Evolutionary conservation across 2,113 vertebrate species (phyloP).

Genomic region (Spilogale gracilis): DNA sequence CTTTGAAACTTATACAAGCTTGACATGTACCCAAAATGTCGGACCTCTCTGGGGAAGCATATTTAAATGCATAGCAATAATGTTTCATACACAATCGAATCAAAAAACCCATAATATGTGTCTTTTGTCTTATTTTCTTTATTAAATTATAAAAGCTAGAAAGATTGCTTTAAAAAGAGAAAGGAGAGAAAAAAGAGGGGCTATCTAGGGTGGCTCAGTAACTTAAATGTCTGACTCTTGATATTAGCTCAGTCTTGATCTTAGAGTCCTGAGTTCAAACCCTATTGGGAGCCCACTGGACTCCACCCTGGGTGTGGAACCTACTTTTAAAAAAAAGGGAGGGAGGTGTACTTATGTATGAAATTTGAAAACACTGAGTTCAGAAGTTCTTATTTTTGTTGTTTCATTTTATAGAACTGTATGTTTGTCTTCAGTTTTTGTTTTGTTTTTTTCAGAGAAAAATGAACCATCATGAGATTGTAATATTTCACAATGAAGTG

Average conservation of each 20-base stretch:
- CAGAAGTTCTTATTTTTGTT: not conserved
- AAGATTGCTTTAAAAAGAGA: slow-evolving; percentile 1
- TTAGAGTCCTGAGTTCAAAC: no score
- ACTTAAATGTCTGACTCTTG: no score
- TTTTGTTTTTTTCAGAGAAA: not conserved
- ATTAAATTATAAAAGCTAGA: slow-evolving; percentile 67
- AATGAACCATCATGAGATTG: not conserved
- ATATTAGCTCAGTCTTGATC: no score
- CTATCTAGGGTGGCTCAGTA: not conserved
- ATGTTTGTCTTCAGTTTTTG: not conserved
- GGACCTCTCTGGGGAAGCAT: slow-evolving; percentile 53
- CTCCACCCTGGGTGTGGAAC: no score
- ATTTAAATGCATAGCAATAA: slow-evolving; percentile 59
- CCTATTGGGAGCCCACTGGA: no score
- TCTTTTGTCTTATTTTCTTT: slow-evolving; percentile 63
- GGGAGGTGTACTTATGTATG: not conserved
- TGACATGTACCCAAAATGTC: slow-evolving; percentile 50
- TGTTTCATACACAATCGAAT: slow-evolving; percentile 54
- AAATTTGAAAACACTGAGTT: slow-evolving; percentile 54
- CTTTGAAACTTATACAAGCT: slow-evolving; percentile 66
- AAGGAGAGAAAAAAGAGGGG: not conserved
- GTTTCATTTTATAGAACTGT: slow-evolving; percentile 44
- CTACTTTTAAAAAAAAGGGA: not conserved
- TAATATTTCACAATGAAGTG: not conserved
- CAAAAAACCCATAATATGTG: not conserved